Conservation (phyloP, 1,140 invertebrate genomes). For the Bombus pascuorum region DNA sequence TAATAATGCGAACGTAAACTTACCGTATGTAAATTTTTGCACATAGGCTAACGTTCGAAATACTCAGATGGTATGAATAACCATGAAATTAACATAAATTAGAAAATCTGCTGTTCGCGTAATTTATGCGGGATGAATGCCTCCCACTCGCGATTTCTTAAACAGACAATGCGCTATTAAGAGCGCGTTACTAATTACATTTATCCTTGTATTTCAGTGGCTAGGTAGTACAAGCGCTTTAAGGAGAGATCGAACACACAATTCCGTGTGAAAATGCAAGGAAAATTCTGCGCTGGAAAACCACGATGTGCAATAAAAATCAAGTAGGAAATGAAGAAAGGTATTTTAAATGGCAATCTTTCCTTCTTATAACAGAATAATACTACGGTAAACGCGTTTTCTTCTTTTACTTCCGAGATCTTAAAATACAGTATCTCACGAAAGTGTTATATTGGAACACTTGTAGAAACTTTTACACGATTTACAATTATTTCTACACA, state of each 20-base stretch:
- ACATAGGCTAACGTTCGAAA: no score
- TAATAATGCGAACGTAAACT: conserved; percentile 20
- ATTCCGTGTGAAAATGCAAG: neutral
- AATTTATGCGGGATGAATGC: conserved; percentile 24
- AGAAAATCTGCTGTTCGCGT: conserved; percentile 43
- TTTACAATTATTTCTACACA: no score
- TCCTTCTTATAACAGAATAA: neutral
- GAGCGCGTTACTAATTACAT: conserved; percentile 26
- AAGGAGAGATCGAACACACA: neutral
- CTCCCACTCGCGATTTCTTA: neutral
- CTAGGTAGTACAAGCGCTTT: neutral
- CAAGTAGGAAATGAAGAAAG: neutral
- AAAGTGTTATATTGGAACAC: no score
- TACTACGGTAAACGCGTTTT: neutral
- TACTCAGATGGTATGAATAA: no score
- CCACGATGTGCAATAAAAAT: neutral
- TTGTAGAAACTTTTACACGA: no score
- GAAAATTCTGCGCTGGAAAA: neutral
- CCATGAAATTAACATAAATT: conserved; percentile 41
- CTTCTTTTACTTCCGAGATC: neutral
- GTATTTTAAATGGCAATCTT: neutral
- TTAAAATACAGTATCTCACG: neutral
- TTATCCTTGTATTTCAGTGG: neutral
- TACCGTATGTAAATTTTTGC: neutral
- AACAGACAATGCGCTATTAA: conserved; percentile 48